Evolutionary conservation across 2,797 vertebrate species (phyloP), one percentile per base, ranked within the genome.

Genomic region (Semaprochilodus insignis): DNA sequence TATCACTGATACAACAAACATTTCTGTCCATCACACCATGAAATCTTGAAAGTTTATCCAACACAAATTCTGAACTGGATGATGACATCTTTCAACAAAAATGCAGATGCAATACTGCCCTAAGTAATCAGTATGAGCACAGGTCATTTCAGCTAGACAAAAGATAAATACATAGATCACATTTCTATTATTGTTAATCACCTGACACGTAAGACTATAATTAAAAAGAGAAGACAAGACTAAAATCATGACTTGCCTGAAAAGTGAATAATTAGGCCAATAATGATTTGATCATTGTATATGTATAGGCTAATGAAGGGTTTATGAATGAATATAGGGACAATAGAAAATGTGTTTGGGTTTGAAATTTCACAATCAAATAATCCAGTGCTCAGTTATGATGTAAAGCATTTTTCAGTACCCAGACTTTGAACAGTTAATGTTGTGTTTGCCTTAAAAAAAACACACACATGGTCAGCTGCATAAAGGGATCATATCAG

Each of bases 1-100:
- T 89, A 85, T 71, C 85, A 93, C 90, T 92, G 89, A 76, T 85
- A 91, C 85, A 91, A 89, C 84, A 93, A 90, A 90, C 91, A 92
- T 89, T 91, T 86, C 89, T 91, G 81, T 40, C 5, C 5, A 40
- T 40, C 40, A 40, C 40, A 40, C 8, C 66, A 85, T 57, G 60
- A 34, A n/a, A 57, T n/a, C 34, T 55, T 11, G 57, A 75, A 60
- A 31, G 19, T 6, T 19, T 10, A 74, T 55, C 27, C 15, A 57
- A n/a, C 19, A 13, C 17, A 74, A 59, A 59, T 10, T n/a, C 14
- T 21, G 17, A 44, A 8, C 6, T 66, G 31, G 23, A 54, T n/a
- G 23, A 72, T 8, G 6, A 27, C 4, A 6, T 27, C 15, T 17
- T 54, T 54, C 13, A 72, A 19, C 48, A 23, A 19, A 72, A 75